Conservation (phyloP, 1,140 invertebrate genomes). For the Achroia grisella region DNA sequence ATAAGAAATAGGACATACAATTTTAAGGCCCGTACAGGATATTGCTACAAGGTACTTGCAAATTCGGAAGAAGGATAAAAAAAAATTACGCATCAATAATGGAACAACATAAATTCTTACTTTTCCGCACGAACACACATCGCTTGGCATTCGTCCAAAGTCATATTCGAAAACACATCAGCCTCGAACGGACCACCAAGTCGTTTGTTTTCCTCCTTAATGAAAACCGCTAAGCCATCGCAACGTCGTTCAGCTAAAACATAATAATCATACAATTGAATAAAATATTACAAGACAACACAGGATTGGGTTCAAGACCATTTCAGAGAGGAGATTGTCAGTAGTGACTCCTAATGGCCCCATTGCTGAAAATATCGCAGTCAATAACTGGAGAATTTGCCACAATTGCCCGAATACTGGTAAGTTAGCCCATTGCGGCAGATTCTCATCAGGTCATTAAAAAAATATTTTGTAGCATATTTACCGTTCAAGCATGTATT, state of each 20-base stretch:
- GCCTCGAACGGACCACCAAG: constrained; percentile 90
- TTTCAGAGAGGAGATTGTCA: too few species aligned
- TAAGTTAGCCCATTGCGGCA: background rate
- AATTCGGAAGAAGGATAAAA: too few species aligned
- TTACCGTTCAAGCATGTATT: constrained; percentile 92
- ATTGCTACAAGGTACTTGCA: too few species aligned
- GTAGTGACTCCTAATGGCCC: too few species aligned
- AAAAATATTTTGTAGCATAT: constrained; percentile 1
- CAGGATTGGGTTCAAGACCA: too few species aligned
- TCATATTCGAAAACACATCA: constrained; percentile 88
- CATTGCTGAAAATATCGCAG: too few species aligned
- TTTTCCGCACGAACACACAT: constrained; percentile 86
- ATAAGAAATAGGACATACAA: too few species aligned
- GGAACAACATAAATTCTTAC: constrained; percentile 55
- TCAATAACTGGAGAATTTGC: too few species aligned
- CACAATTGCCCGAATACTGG: too few species aligned
- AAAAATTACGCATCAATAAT: too few species aligned
- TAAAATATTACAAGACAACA: constrained; percentile 5
- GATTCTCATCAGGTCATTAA: background rate
- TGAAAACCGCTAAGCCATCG: constrained; percentile 88
- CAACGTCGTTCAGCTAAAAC: constrained; percentile 85
- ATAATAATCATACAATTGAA: background rate
- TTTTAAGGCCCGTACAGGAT: too few species aligned
- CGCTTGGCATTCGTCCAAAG: constrained; percentile 87
- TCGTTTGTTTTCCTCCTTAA: constrained; percentile 92